Base-by-base conservation (phyloP, 2,888 invertebrate species). In the Ellobium chinense region DNA sequence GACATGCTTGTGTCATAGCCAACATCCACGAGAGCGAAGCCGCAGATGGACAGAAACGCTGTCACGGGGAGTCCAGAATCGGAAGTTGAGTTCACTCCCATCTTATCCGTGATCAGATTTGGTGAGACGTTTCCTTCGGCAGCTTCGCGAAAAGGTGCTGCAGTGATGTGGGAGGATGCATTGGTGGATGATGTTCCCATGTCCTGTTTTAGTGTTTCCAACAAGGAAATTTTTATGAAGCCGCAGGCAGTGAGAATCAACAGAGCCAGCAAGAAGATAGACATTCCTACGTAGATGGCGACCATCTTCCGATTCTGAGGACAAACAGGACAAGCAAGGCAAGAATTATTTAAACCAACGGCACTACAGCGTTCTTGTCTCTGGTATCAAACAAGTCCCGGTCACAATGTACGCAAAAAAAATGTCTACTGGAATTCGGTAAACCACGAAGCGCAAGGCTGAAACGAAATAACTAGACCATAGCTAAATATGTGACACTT, bases 1-100 rank as follows among this genome's bases (percentile, higher is more conserved):
- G 75, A 21, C 46, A 54, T 31, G n/a, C 37, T 65, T n/a, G 24
- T n/a, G 21, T 75, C 75, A 18, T 34, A 75, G n/a, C 63, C 75
- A 21, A 75, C 36, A 29, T 75, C 75, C n/a, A 75, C n/a, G 27
- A 63, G 37, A 0, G 65, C 65, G n/a, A 63, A 75, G 37, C 75
- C 75, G n/a, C 39, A 46, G 14, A 75, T 65, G 1, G 31, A 31
- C 31, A 75, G n/a, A 18, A 46, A 63, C n/a, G n/a, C 75, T 0
- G 65, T 63, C 4, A 65, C 4, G 0, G 75, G 75, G 0, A 65
- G 31, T n/a, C 31, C 75, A 12, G 46, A 14, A 14, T 63, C 75
- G n/a, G 7, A 1, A n/a, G 46, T 18, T 46, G 46, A 46, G 18
- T 18, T 46, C 9, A 46, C 46, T 12, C 46, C 46, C 18, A 18